These are phyloP conservation scores for Drosophila ezoana DNA, from an alignment of 2,888 invertebrate genomes.

Conservation along the genomic window DNA sequence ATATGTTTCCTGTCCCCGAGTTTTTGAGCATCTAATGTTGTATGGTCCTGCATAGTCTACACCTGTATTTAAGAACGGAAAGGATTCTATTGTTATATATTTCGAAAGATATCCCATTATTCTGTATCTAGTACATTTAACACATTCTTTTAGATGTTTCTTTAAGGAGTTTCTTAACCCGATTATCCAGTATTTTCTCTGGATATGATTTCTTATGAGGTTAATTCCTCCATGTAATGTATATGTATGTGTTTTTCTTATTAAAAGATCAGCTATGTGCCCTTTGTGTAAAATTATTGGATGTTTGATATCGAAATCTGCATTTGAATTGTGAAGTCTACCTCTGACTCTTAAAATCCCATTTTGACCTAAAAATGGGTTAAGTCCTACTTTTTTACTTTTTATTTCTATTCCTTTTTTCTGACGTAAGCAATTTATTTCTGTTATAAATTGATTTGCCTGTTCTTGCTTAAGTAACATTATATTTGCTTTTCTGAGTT, in stretches of 20 bases:
- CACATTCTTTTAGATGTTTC: conserved; percentile 7
- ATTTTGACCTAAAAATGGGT: conserved; percentile 3
- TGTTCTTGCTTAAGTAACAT: background rate
- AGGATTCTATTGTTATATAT: background rate
- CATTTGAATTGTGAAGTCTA: too few species aligned
- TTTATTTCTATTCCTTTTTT: conserved; percentile 1
- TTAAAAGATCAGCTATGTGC: conserved; percentile 1
- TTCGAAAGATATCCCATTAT: conserved; percentile 13
- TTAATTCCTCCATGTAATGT: conserved; percentile 15
- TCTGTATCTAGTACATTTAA: conserved; percentile 10
- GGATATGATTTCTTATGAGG: conserved; percentile 18
- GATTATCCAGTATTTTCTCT: conserved; percentile 11
- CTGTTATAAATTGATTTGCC: background rate
- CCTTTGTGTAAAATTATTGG: conserved; percentile 3
- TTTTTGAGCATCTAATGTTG: conserved; percentile 7
- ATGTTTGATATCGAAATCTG: background rate
- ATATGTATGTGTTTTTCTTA: conserved; percentile 5
- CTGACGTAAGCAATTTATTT: background rate
- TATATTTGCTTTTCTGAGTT: background rate
- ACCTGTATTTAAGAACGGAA: conserved; percentile 9
- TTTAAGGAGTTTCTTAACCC: too few species aligned
- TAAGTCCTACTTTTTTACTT: conserved; percentile 1
- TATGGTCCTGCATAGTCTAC: conserved; percentile 11
- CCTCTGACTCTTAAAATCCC: background rate
- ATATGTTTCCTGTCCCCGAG: background rate